These are phyloP conservation scores for Charaxes varanes DNA, from an alignment of 1,140 invertebrate species.

Conservation along the genomic window DNA sequence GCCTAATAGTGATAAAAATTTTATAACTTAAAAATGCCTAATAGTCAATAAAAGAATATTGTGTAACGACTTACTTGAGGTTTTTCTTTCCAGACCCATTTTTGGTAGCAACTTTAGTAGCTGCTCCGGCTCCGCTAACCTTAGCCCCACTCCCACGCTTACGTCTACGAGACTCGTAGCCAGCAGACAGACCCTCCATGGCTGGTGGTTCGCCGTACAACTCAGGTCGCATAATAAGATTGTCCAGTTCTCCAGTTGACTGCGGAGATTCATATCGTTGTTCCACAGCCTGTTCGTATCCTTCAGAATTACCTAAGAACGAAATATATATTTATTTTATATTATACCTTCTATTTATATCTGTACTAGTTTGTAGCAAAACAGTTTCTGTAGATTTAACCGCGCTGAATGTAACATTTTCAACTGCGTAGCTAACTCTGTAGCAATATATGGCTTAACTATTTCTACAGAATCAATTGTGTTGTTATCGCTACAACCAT, in stretches of 20 bases:
- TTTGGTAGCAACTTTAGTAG: conserved; percentile 65
- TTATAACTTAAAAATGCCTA: neutral
- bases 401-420: too few species aligned
- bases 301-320: conserved; percentile 57
- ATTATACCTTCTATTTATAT: conserved; percentile 8
- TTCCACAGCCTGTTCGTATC: conserved; percentile 54
- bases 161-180: conserved; percentile 50
- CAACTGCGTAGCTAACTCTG: too few species aligned
- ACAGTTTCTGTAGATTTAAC: too few species aligned
- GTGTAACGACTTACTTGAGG: conserved; percentile 35
- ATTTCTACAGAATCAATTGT: too few species aligned
- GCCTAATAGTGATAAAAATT: neutral
- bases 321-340: conserved; percentile 5
- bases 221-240: conserved; percentile 68
- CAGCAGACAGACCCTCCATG: conserved; percentile 51
- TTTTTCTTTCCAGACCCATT: conserved; percentile 64
- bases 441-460: too few species aligned
- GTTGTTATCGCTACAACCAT: too few species aligned
- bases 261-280: conserved; percentile 51
- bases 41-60: neutral
- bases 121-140: conserved; percentile 59
- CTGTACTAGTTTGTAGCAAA: too few species aligned
- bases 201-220: conserved; percentile 69
- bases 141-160: conserved; percentile 63
- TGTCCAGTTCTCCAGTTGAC: conserved; percentile 60